Base-by-base conservation (phyloP, 2,888 invertebrate genomes). In the Meghimatium bilineatum region DNA sequence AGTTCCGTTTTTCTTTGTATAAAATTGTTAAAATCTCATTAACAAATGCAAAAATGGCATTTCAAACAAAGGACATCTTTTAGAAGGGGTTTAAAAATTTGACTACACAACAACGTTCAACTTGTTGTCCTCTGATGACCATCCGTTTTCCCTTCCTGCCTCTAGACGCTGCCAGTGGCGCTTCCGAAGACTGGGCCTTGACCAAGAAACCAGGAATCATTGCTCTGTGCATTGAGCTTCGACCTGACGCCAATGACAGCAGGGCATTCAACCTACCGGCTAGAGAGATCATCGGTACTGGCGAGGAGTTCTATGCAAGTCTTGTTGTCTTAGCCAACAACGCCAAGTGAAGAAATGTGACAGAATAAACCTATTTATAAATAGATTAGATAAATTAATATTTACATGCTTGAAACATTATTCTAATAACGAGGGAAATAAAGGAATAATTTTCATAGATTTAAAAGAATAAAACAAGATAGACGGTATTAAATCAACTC, bases 131-230 rank as follows among this genome's bases (percentile, higher is more conserved):
- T 49, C 49, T 32, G 49, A 63, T 52, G 17, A 74, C 23, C 74
- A 52, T 17, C 44, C 52, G 23, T 23, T 52, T 74, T 71, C 23
- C 52, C 32, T 74, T 74, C 74, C 52, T 44, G 29, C 49, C 26
- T 82, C 72, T 74, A 88, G 88, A 87, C n/a, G 85, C 87, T 6
- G 87, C 86, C 26, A 84, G 87, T 29, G 88, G 88, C n/a, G 87
- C 86, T 1, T 80, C 86, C 2, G 85, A 88, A 69, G 87, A 88
- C 72, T 88, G 88, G 88, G 88, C 86, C n/a, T 80, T 86, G 71
- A 66, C 80, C 49, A 74, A 81, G 29, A 84, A 84, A 38, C 83
- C 86, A 0, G 85, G 87, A 14, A 86, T 87, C 75, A 87, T 86
- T 34, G 80, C 86, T 36, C 86, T 86, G 78, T 86, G 87, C 74